Evolutionary conservation across 2,113 vertebrate species (phyloP), one percentile per base, ranked within the genome.

Genomic region (Glareola pratincola): DNA sequence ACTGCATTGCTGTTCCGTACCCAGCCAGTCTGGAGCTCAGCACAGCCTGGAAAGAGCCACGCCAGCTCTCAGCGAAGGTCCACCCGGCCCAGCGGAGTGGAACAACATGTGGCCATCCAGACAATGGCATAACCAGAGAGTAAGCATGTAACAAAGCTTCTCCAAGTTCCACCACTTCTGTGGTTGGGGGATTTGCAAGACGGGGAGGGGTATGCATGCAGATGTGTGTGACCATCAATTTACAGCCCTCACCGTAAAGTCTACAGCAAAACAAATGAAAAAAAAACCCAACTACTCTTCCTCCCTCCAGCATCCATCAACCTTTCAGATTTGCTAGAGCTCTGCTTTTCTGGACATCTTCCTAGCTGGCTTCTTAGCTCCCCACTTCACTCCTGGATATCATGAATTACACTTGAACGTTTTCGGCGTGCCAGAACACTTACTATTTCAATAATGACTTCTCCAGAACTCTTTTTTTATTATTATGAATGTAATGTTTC

Each of bases 361-460:
- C 89, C 94, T 90, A 94, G 86, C 74, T 88, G 57, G 86, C 69
- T 92, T 84, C 94, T 86, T 54, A 86, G 51, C 88, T 97, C 92
- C 84, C 92, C 84, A 67, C 77, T 95, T 87, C 85, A 92, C 89
- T 97, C 92, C 89, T 92, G 89, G 88, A 95, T 91, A 91, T 76
- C 89, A 88, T 83, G 95, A 96, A 95, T 96, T 96, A 92, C 77
- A 81, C 67, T 95, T 97, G 86, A 97, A 90, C 1, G 8, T 32
- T 92, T 94, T 67, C 14, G 85, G 68, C 12, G 4, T 62, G 95
- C 88, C 95, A 94, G 67, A 82, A 92, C 62, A 97, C 94, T 93
- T 96, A 94, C 84, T 96, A 94, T 92, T 97, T 95, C 87, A 96
- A 92, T 94, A 96, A 96, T 95, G 95, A 94, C 86, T 95, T 97